Conservation (phyloP, 2,113 vertebrate species). For the Anolis carolinensis region DNA sequence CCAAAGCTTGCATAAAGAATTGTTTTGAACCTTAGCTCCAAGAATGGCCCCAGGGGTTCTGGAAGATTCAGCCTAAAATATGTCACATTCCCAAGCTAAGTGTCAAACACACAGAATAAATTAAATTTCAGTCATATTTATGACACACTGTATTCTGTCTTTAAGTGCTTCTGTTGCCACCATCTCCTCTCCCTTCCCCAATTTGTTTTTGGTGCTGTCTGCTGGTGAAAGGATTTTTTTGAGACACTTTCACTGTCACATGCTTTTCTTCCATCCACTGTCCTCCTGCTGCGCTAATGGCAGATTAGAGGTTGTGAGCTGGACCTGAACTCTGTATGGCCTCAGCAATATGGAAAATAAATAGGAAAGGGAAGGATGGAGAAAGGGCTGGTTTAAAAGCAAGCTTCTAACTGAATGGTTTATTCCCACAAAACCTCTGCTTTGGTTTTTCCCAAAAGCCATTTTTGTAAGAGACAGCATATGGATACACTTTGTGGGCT, state of each 20-base stretch:
- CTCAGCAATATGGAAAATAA: constrained; percentile 3
- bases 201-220: background rate
- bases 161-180: background rate
- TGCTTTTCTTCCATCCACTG: background rate
- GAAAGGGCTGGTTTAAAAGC: background rate
- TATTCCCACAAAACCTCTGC: background rate
- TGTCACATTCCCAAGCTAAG: too few species aligned
- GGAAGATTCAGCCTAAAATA: too few species aligned
- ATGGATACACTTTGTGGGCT: background rate
- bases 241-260: background rate
- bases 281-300: background rate
- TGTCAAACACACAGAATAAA: background rate
- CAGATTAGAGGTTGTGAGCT: background rate
- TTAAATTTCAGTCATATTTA: background rate
- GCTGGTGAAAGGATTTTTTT: background rate
- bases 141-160: background rate
- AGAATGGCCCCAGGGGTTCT: too few species aligned
- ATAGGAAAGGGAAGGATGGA: background rate
- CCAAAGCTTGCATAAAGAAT: too few species aligned
- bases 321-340: constrained; percentile 10
- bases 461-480: constrained; percentile 5
- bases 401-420: background rate
- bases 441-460: background rate
- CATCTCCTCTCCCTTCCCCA: background rate
- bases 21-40: too few species aligned